These are phyloP conservation scores for Carcharodon carcharias DNA, from an alignment of 2,797 vertebrate genomes.

Conservation along the genomic window DNA sequence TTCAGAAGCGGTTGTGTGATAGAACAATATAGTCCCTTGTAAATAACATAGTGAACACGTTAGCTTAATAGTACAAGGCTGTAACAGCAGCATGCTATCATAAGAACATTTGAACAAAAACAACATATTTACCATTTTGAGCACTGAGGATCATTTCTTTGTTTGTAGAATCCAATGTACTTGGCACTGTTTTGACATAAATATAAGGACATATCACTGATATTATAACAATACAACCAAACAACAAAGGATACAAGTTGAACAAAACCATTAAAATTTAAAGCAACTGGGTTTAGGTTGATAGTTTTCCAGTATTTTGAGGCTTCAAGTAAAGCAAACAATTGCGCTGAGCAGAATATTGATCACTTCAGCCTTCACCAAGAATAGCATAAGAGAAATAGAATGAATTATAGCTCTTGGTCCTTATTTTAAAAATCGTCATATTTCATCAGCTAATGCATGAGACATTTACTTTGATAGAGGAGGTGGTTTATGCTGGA, in stretches of 20 bases:
- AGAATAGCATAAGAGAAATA: neutral
- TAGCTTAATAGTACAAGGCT: neutral
- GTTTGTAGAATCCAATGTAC: constrained; percentile 57
- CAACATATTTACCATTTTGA: constrained; percentile 70
- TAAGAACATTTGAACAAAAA: constrained; percentile 35
- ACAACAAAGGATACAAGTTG: neutral
- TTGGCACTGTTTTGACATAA: constrained; percentile 68
- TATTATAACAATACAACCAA: neutral
- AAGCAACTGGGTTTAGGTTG: neutral
- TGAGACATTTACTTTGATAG: neutral
- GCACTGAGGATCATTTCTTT: constrained; percentile 65
- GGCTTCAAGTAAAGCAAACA: neutral
- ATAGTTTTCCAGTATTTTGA: neutral
- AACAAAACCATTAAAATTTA: neutral
- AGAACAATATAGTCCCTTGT: neutral
- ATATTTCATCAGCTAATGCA: neutral
- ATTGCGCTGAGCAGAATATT: too few relatives aligned
- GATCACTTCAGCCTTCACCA: neutral
- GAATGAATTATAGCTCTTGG: neutral
- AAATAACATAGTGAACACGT: neutral
- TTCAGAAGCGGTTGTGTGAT: neutral
- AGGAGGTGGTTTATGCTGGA: neutral
- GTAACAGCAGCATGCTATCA: neutral
- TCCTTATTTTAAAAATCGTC: neutral
- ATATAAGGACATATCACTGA: constrained; percentile 39